phyloP scores from a whole-genome alignment of 2,888 invertebrate genomes.

The Sinopyrophorus schimmeli region DNA sequence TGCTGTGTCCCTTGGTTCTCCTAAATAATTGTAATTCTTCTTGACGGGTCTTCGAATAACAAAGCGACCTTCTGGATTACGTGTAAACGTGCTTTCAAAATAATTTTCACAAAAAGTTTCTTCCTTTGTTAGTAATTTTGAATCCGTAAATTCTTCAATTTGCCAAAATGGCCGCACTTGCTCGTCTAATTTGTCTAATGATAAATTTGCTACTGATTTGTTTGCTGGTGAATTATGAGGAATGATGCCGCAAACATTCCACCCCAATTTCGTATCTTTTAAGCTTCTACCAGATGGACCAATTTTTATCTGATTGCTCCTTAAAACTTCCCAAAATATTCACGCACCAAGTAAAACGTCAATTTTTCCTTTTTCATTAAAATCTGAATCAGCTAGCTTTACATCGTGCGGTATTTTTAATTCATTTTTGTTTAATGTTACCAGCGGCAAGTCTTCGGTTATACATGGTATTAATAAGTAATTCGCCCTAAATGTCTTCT shows the following conservation, averaged over 20 bases:
- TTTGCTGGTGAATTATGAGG: too few species aligned
- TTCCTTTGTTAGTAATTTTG: not conserved
- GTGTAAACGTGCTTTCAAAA: constrained; percentile 9
- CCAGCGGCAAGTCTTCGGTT: too few species aligned
- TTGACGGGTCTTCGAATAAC: constrained; percentile 20
- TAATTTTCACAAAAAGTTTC: constrained; percentile 17
- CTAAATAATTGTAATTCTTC: constrained; percentile 3
- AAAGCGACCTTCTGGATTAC: constrained; percentile 13
- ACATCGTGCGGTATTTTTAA: constrained; percentile 12
- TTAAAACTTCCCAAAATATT: constrained; percentile 12
- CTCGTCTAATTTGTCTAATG: too few species aligned
- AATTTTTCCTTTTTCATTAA: constrained; percentile 1
- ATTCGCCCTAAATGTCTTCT: too few species aligned
- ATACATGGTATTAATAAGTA: too few species aligned
- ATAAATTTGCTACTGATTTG: too few species aligned
- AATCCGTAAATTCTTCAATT: constrained; percentile 11
- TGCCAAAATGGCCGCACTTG: constrained; percentile 22
- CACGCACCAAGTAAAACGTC: constrained; percentile 11
- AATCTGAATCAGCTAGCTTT: constrained; percentile 15
- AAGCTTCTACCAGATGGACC: not conserved
- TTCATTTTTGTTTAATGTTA: too few species aligned
- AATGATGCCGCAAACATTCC: constrained; percentile 19
- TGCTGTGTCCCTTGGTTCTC: constrained; percentile 16
- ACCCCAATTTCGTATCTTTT: constrained; percentile 13
- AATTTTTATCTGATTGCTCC: constrained; percentile 12